phyloP scores from a whole-genome alignment of 1,140 invertebrate species.

The Neodiprion lecontei region DNA sequence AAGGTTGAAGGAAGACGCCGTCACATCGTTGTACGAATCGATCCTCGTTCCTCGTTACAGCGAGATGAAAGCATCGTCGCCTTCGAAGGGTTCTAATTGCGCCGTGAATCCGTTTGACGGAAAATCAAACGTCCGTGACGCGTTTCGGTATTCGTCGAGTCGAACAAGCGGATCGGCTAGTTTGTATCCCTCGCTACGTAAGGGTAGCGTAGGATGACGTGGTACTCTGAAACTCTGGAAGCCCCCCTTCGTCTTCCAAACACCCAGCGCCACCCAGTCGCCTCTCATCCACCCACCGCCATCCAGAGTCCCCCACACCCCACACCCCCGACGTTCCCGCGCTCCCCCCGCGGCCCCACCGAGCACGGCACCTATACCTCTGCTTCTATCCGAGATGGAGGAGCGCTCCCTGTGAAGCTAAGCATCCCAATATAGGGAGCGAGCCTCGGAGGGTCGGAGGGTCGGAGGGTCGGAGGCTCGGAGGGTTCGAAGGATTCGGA shows the following conservation, averaged over 20 bases:
- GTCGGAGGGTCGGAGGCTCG: not conserved
- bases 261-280: conserved; percentile 33
- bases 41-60: too few relatives aligned
- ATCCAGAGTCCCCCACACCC: not conserved
- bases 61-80: too few relatives aligned
- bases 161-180: conserved; percentile 22
- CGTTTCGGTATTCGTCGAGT: conserved; percentile 1
- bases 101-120: too few relatives aligned
- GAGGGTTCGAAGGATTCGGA: not conserved
- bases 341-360: not conserved
- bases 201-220: conserved; percentile 42
- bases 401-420: not conserved
- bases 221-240: conserved; percentile 50
- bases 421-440: conserved; percentile 2
- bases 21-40: too few relatives aligned
- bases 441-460: not conserved
- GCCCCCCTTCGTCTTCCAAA: conserved; percentile 53
- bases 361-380: not conserved
- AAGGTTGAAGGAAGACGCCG: not conserved
- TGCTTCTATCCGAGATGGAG: conserved; percentile 2
- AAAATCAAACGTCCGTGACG: too few relatives aligned
- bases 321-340: not conserved
- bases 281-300: conserved; percentile 12
- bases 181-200: conserved; percentile 40
- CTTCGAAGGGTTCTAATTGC: too few relatives aligned